These are phyloP conservation scores for Ceyx cyanopectus DNA, from an alignment of 2,113 vertebrate species.

Conservation along the genomic window DNA sequence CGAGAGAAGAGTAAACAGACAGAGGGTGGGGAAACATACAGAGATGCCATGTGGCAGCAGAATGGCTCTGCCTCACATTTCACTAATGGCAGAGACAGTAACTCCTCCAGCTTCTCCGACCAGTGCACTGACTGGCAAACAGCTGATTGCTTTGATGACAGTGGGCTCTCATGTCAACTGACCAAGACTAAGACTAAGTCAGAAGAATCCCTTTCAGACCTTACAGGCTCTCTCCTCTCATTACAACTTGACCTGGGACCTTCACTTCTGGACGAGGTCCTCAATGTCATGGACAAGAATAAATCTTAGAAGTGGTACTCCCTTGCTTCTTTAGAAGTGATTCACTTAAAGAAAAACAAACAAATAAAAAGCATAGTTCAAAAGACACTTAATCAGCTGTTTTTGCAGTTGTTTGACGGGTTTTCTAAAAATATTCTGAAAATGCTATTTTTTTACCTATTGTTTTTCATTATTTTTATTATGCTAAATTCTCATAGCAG, in stretches of 20 bases:
- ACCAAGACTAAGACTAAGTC: slow-evolving; percentile 85
- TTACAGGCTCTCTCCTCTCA: slow-evolving; percentile 91
- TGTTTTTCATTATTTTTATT: slow-evolving; percentile 63
- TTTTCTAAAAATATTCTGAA: slow-evolving; percentile 74
- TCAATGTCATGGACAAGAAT: slow-evolving; percentile 96
- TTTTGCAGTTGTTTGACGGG: slow-evolving; percentile 57
- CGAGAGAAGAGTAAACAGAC: slow-evolving; percentile 75
- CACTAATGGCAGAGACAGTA: slow-evolving; percentile 81
- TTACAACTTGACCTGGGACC: slow-evolving; percentile 96
- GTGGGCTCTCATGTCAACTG: slow-evolving; percentile 80
- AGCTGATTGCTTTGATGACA: slow-evolving; percentile 88
- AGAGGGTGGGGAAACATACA: slow-evolving; percentile 79
- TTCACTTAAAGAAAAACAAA: slow-evolving; percentile 57
- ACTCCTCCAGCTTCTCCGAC: slow-evolving; percentile 84
- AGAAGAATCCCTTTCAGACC: slow-evolving; percentile 88
- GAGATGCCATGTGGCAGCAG: slow-evolving; percentile 76
- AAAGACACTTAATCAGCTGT: slow-evolving; percentile 55
- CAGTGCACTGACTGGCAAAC: slow-evolving; percentile 88
- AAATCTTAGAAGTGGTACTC: slow-evolving; percentile 71
- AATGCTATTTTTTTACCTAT: slow-evolving; percentile 74
- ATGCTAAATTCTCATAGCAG: slow-evolving; percentile 41
- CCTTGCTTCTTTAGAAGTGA: background rate
- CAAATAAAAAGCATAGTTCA: slow-evolving; percentile 44
- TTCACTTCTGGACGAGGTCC: slow-evolving; percentile 96
- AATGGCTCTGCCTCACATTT: slow-evolving; percentile 76